Evolutionary conservation across 2,113 vertebrate genomes (phyloP).

Genomic region (Spheniscus mendiculus): DNA sequence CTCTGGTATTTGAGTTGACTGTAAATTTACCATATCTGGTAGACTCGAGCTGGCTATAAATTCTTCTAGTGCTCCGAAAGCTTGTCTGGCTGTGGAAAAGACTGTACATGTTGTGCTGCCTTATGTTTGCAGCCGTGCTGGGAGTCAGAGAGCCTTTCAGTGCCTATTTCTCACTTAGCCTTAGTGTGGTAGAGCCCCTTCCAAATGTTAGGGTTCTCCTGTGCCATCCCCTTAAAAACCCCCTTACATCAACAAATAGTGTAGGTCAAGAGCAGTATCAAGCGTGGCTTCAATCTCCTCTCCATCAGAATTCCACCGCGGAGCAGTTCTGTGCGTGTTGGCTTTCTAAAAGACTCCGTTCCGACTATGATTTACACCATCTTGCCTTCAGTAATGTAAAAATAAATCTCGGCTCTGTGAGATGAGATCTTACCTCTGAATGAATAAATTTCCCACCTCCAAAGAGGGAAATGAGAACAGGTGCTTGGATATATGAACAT

Average conservation of each 20-base stretch:
- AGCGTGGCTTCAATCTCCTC: neutral
- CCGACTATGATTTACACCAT: neutral
- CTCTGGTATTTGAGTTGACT: neutral
- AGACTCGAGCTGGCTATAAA: neutral
- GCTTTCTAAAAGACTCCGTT: neutral
- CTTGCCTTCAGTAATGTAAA: neutral
- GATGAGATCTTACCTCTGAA: neutral
- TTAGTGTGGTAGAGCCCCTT: neutral
- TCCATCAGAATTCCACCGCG: neutral
- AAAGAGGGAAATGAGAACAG: neutral
- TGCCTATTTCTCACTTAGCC: neutral
- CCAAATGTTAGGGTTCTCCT: neutral
- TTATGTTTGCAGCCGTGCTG: neutral
- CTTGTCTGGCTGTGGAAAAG: neutral
- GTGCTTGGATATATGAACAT: neutral
- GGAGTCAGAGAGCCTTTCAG: neutral
- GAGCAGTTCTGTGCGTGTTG: fast-evolving
- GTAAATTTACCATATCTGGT: constrained; percentile 32
- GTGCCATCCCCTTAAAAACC: neutral
- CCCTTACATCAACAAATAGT: neutral
- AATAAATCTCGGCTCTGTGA: constrained; percentile 8
- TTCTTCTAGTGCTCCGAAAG: neutral
- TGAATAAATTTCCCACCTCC: neutral
- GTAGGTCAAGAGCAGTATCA: neutral
- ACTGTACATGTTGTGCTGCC: neutral